These are phyloP conservation scores for Sebastes umbrosus DNA, from an alignment of 2,797 vertebrate species.

Conservation along the genomic window DNA sequence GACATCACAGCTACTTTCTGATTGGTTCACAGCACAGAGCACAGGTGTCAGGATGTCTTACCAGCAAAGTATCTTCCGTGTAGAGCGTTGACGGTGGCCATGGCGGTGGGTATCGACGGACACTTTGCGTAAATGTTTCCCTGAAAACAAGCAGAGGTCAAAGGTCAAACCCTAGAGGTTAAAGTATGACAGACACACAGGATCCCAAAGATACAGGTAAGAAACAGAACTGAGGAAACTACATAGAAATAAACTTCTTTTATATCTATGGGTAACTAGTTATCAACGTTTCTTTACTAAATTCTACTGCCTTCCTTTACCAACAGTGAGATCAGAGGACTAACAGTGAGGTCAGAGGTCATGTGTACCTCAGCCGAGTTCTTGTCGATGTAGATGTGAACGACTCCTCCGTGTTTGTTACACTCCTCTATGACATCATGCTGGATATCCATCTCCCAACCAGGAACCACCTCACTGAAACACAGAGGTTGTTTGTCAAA, in stretches of 20 bases:
- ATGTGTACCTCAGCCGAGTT: slow-evolving; percentile 91
- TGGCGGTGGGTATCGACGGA: slow-evolving; percentile 92
- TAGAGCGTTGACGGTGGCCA: slow-evolving; percentile 92
- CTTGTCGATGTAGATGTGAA: slow-evolving; percentile 97
- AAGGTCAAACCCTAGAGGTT: slow-evolving; percentile 1
- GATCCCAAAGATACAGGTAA: too few relatives aligned
- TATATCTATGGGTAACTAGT: too few relatives aligned
- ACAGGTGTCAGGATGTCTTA: slow-evolving; percentile 62
- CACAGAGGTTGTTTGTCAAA: background rate
- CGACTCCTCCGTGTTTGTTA: slow-evolving; percentile 96
- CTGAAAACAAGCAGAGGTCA: slow-evolving; percentile 72
- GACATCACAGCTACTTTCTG: slow-evolving; percentile 10
- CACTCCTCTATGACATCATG: slow-evolving; percentile 98
- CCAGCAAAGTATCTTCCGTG: slow-evolving; percentile 97
- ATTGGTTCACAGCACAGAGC: slow-evolving; percentile 14
- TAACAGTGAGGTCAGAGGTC: background rate
- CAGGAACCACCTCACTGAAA: slow-evolving; percentile 89
- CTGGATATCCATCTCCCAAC: slow-evolving; percentile 95
- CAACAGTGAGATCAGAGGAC: too few relatives aligned
- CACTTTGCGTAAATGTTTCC: slow-evolving; percentile 98
- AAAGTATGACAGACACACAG: background rate
- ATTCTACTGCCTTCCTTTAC: background rate
- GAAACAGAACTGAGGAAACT: too few relatives aligned
- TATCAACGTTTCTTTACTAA: too few relatives aligned
- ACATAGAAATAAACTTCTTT: too few relatives aligned